Conservation (phyloP, 2,113 vertebrate species). For the Anhinga anhinga region DNA sequence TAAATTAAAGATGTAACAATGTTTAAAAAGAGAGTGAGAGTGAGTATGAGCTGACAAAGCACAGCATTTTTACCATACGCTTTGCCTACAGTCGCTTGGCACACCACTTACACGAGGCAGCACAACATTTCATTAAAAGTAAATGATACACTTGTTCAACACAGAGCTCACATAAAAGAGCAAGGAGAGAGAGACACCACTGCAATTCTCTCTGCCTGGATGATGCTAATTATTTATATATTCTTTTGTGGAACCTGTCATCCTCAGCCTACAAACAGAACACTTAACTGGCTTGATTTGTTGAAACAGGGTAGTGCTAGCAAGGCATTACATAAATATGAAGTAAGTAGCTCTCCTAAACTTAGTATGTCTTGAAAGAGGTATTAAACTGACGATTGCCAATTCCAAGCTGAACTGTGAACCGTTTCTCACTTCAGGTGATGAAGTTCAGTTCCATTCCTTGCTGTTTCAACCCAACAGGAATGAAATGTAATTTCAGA, state of each 20-base stretch:
- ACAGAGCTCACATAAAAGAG: neutral
- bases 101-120: neutral
- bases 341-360: conserved; percentile 21
- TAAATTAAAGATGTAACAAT: conserved; percentile 31
- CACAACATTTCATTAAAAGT: neutral
- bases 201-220: neutral
- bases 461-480: neutral
- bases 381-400: neutral
- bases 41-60: neutral
- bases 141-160: neutral
- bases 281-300: neutral
- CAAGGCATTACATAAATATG: neutral
- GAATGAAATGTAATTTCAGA: neutral
- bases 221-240: neutral
- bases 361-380: neutral
- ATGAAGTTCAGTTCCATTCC: neutral
- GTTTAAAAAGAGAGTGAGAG: neutral
- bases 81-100: neutral
- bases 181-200: neutral
- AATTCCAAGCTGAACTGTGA: conserved; percentile 10
- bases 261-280: neutral
- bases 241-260: conserved; percentile 7
- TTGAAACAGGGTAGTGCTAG: neutral
- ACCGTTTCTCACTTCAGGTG: neutral
- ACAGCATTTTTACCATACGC: neutral